Percentiles rank a stretch among this genome's conserved stretches.
These are phyloP conservation scores for Monoplex corrugatus DNA, from an alignment of 2,888 invertebrate species.

Conservation along the genomic window DNA sequence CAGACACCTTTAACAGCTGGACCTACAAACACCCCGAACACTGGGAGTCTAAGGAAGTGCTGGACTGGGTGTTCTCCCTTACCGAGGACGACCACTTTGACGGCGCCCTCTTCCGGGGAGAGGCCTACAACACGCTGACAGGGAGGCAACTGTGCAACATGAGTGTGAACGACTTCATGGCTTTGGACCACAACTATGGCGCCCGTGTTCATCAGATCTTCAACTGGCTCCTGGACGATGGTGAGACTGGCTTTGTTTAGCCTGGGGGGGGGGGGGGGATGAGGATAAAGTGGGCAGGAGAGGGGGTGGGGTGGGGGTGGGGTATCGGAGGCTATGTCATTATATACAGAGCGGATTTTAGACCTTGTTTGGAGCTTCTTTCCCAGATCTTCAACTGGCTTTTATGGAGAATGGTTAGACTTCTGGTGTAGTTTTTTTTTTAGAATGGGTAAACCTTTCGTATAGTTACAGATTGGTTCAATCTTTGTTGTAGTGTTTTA, in stretches of 20 bases:
- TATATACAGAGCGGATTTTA: too few relatives aligned
- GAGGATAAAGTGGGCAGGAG: neutral
- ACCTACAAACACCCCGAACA: constrained; percentile 70
- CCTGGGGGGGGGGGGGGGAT: neutral
- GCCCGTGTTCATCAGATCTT: constrained; percentile 64
- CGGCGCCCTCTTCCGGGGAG: constrained; percentile 66
- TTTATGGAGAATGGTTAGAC: too few relatives aligned
- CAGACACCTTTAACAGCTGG: constrained; percentile 67
- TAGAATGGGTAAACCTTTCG: too few relatives aligned
- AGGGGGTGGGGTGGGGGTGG: neutral
- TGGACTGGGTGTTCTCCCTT: constrained; percentile 73
- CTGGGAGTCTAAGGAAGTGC: constrained; percentile 69
- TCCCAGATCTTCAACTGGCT: too few relatives aligned
- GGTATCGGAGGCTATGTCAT: neutral
- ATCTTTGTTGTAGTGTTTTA: too few relatives aligned
- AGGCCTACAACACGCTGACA: constrained; percentile 67
- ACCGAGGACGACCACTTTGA: constrained; percentile 63
- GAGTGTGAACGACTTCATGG: constrained; percentile 63
- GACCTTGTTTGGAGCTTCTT: too few relatives aligned
- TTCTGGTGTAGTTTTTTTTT: too few relatives aligned
- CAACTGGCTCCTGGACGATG: constrained; percentile 61
- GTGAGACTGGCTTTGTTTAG: constrained; percentile 58
- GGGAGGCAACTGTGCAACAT: constrained; percentile 69
- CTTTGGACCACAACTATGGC: constrained; percentile 67
- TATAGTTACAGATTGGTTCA: too few relatives aligned